Base-by-base conservation (phyloP, 2,888 invertebrate species). In the Callyntrura sp. region DNA sequence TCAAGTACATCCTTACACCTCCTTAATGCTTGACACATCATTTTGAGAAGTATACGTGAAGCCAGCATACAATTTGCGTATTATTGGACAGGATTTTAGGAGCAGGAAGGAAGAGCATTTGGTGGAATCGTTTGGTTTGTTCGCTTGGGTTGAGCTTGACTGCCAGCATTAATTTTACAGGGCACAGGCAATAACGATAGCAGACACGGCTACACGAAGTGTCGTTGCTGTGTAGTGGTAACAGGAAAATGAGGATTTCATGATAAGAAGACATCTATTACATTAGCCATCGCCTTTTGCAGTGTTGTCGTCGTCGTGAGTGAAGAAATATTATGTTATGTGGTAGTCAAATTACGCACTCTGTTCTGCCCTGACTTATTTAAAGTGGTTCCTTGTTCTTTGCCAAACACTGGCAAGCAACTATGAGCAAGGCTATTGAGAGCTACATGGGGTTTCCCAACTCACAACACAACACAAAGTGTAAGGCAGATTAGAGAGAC, bases 101-200 rank as follows among this genome's bases (percentile, higher is more conserved):
- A 14, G 76, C 25, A 76, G 48, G 25, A 76, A 55, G 25, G 25
- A 51, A 23, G 48, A 51, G 51, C 12, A 51, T 57, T 85, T 23
- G 65, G 51, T 78, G 45, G 35, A 76, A 76, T 62, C 45, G n/a
- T 62, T 25, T 55, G 23, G 20, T 45, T 62, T 45, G n/a, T 45
- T 25, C 35, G 23, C 11, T 45, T 85, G 0, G 43, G 28, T 79
- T 87, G 79, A 87, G 43, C 81, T 57, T 76, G 76, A 51, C 76
- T 70, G 3, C 17, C n/a, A 6, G 55, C 86, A 87, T 87, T 81
- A 81, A 87, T 78, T 87, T 79, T 87, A 81, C 55, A 81, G 14
- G 23, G 81, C 48, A 51, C n/a, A 55, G 51, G 14, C 25, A 55
- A 55, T 70, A 76, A 62, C 60, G 79, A 73, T 65, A 83, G 76